Percentiles rank a stretch among this genome's conserved stretches.
phyloP scores from a whole-genome alignment of 2,888 invertebrate genomes.

The Cerastis rubricosa region DNA sequence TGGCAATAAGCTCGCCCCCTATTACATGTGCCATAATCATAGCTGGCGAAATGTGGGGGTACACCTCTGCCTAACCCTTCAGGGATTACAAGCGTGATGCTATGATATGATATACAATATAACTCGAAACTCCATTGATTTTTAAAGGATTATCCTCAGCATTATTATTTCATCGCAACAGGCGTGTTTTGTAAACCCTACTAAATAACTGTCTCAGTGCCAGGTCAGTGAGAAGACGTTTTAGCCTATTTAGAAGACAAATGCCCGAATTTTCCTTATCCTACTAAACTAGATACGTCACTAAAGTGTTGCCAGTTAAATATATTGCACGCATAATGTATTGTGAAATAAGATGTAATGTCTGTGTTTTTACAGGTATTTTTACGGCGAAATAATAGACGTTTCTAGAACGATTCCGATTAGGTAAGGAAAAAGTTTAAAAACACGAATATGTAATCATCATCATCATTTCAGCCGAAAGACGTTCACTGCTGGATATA shows the following conservation, averaged over 20 bases:
- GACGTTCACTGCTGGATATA: too few relatives aligned
- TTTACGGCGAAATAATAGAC: background rate
- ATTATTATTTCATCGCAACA: background rate
- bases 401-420: background rate
- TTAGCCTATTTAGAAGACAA: conserved; percentile 48
- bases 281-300: conserved; percentile 66
- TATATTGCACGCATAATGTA: conserved; percentile 24
- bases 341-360: background rate
- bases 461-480: too few relatives aligned
- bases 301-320: conserved; percentile 10
- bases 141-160: too few relatives aligned
- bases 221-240: conserved; percentile 37
- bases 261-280: conserved; percentile 51
- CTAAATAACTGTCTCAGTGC: conserved; percentile 43
- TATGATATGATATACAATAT: too few relatives aligned
- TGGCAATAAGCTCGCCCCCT: too few relatives aligned
- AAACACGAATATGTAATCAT: too few relatives aligned
- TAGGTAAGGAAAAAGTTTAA: too few relatives aligned
- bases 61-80: too few relatives aligned
- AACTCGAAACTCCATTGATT: too few relatives aligned
- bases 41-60: too few relatives aligned
- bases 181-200: conserved; percentile 1
- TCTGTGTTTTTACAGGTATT: background rate
- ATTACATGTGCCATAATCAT: too few relatives aligned
- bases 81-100: too few relatives aligned